phyloP scores from a whole-genome alignment of 1,140 invertebrate species.

The Euglossa dilemma region DNA sequence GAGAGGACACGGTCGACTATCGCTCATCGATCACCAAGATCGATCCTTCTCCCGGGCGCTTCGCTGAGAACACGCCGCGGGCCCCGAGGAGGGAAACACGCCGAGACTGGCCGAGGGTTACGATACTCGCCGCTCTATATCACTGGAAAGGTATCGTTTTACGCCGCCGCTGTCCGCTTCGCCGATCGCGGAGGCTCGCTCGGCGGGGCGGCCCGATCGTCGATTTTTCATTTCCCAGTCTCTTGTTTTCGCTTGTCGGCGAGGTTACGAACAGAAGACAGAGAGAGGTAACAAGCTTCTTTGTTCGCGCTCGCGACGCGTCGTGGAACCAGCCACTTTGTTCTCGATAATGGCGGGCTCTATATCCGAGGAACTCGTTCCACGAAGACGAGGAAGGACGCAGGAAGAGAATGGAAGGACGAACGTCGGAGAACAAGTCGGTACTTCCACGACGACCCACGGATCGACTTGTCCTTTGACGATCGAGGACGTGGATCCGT shows the following conservation, averaged over 20 bases:
- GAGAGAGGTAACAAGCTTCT: background rate
- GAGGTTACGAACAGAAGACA: background rate
- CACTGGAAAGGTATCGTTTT: background rate
- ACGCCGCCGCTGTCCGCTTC: slow-evolving; percentile 4
- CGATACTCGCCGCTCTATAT: background rate
- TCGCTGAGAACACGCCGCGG: too few relatives aligned
- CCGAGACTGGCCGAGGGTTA: background rate
- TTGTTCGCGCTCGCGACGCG: background rate
- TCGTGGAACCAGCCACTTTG: background rate
- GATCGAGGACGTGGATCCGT: background rate
- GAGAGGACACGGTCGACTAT: background rate
- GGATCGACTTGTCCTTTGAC: too few relatives aligned
- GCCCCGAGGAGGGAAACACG: background rate
- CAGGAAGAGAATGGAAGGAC: background rate
- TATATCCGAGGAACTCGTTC: background rate
- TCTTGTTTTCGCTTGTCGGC: background rate
- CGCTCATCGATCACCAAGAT: background rate
- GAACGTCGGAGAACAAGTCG: background rate
- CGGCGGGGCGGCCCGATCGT: background rate
- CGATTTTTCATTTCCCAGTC: background rate
- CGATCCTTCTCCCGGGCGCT: background rate
- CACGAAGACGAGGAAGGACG: background rate
- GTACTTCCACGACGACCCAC: background rate
- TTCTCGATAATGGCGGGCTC: background rate
- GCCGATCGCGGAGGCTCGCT: background rate